A percentile compares a stretch with the other conserved stretches of the same genome.
phyloP scores from a whole-genome alignment of 2,797 vertebrate species.

The Iguana delicatissima region DNA sequence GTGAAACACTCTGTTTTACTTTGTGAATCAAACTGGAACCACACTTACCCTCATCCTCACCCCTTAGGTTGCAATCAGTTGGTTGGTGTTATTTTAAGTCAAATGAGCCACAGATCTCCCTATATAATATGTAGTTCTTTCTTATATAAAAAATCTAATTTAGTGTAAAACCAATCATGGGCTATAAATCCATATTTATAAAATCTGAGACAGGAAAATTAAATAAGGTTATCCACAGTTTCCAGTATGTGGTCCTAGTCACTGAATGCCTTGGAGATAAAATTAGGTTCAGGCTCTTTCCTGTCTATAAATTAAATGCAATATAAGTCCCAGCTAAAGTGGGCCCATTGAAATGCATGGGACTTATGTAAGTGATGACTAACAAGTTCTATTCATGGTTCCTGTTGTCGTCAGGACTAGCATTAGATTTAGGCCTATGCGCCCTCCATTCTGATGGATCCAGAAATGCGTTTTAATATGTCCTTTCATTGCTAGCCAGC shows the following conservation, averaged over 20 bases:
- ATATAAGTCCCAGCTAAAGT: too few relatives aligned
- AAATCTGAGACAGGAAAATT: not conserved
- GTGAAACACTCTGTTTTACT: not conserved
- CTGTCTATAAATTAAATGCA: not conserved
- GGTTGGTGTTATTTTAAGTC: not conserved
- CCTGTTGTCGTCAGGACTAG: too few relatives aligned
- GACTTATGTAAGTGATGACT: too few relatives aligned
- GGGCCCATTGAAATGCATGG: too few relatives aligned
- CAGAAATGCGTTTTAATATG: not conserved
- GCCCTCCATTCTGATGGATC: not conserved
- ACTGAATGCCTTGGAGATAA: not conserved
- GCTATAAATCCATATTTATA: not conserved
- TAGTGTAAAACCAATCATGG: not conserved
- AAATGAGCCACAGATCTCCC: not conserved
- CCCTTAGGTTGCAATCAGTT: not conserved
- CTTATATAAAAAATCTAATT: not conserved
- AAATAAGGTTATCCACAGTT: not conserved
- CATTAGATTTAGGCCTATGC: not conserved
- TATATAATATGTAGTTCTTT: not conserved
- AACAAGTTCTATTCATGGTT: too few relatives aligned
- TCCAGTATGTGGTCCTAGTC: not conserved
- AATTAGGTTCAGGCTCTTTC: not conserved
- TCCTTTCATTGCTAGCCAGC: not conserved
- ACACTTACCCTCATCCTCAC: not conserved
- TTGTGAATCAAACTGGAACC: not conserved